Base-by-base conservation (phyloP, 2,888 invertebrate species). In the Incurvaria masculella region DNA sequence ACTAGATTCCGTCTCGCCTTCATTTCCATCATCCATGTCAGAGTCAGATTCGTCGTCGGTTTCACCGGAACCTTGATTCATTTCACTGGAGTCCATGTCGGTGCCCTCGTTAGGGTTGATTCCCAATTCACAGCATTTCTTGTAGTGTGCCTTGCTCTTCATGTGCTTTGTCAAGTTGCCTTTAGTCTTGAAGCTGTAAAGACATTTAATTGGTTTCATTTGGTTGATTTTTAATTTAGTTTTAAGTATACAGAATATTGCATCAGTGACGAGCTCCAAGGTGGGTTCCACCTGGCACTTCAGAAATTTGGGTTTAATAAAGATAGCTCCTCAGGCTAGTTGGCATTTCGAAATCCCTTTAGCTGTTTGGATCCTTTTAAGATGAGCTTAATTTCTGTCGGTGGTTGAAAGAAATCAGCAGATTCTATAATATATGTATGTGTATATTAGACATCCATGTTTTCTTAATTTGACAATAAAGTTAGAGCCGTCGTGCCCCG, bases 131-230 rank as follows among this genome's bases (percentile, higher is more conserved):
- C 88, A 81, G 69, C 95, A 96, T 64, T 93, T 94, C 69, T 95
- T 95, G 61, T 91, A 93, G 69, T 98, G 98, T 1, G 96, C 90
- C 75, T 97, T 98, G 49, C 97, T 97, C 68, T 97, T 96, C 92
- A 97, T 94, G 69, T 98, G 97, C 69, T 97, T 98, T 1, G 97
- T 97, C 51, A 98, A 79, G 67, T 98, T 98, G 14, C 97, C 96
- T 70, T 97, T 97, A 3, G 97, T 98, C 76, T 98, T 98, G 70
- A 98, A 98, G 69, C 96, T 95, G 76, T 44, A 80, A 81, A 56
- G 49, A 52, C 56, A 49, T 40, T 50, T 43, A 42, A 18, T 18
- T 16, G 44, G 45, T 21, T 39, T 18, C 11, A 23, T 38, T 43
- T 46, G 18, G 11, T 38, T 39, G 2, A 40, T 40, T 46, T 18